Evolutionary conservation across 2,113 vertebrate species (phyloP).

Genomic region (Pseudolaguvia tuberculata): DNA sequence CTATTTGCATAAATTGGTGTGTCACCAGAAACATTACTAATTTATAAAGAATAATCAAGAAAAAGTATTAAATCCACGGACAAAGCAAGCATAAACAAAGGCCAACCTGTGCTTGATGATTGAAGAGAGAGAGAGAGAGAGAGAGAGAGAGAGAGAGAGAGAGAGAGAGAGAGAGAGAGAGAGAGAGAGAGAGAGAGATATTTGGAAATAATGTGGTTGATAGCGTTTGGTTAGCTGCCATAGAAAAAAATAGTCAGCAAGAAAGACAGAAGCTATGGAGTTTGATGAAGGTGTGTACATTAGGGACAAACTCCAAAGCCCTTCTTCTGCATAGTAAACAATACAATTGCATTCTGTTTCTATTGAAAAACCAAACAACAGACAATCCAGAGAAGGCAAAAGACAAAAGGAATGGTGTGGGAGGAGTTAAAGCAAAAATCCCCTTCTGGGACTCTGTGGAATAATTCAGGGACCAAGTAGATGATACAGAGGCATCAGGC

Average conservation of each 20-base stretch:
- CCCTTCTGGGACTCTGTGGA: slow-evolving; percentile 2
- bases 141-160: neutral
- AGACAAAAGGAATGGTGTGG: neutral
- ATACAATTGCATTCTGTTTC: slow-evolving; percentile 68
- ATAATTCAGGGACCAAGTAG: neutral
- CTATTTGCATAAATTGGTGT: slow-evolving; percentile 59
- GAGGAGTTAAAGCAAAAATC: slow-evolving; percentile 19
- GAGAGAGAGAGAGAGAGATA: neutral
- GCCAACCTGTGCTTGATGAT: slow-evolving; percentile 26
- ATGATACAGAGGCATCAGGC: slow-evolving; percentile 14
- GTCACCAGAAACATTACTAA: slow-evolving; percentile 57
- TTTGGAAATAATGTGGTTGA: slow-evolving; percentile 12
- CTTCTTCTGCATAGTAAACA: slow-evolving; percentile 88
- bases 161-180: neutral
- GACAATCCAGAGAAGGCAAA: slow-evolving; percentile 36
- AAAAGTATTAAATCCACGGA: slow-evolving; percentile 30
- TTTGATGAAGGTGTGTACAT: slow-evolving; percentile 61
- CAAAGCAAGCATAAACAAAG: slow-evolving; percentile 36
- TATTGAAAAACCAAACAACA: slow-evolving; percentile 18
- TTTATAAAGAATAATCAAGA: slow-evolving; percentile 51
- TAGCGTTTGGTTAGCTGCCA: slow-evolving; percentile 63
- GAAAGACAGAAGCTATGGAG: slow-evolving; percentile 35
- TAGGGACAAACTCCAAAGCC: slow-evolving; percentile 54
- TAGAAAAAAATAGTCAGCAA: slow-evolving; percentile 1
- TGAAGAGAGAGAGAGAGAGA: neutral